Evolutionary conservation across 2,888 invertebrate species (phyloP).

Genomic region (Balanococcus diminutus): DNA sequence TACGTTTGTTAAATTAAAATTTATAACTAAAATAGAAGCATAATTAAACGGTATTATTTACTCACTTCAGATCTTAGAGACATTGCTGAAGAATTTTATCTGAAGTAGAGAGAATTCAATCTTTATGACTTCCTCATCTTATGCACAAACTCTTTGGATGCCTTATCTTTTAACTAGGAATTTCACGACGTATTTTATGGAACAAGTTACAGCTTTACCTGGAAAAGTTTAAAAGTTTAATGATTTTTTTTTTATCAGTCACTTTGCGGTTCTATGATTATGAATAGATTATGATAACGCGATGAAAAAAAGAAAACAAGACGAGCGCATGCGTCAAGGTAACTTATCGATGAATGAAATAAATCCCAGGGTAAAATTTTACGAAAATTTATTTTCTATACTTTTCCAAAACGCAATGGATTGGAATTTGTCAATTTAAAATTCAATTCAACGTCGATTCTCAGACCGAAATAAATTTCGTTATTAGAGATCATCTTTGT

Average conservation of each 20-base stretch:
- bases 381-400: not conserved
- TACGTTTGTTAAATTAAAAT: not conserved
- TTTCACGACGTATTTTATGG: not conserved
- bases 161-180: not conserved
- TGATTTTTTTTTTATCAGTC: not conserved
- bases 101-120: not conserved
- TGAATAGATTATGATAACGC: too few species aligned
- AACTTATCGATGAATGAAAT: constrained; percentile 25
- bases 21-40: too few species aligned
- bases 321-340: not conserved
- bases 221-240: not conserved
- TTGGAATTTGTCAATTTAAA: not conserved
- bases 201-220: not conserved
- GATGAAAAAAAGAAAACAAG: constrained; percentile 18
- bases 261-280: not conserved
- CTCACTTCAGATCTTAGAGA: constrained; percentile 28
- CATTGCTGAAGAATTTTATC: not conserved
- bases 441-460: not conserved
- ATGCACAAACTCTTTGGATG: too few species aligned
- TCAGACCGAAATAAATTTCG: not conserved
- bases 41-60: not conserved
- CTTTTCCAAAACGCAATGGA: too few species aligned
- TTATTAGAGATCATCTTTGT: not conserved
- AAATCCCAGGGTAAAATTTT: not conserved
- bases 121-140: not conserved